Conservation (phyloP, 2,888 invertebrate species). For the Agrotis segetum region DNA sequence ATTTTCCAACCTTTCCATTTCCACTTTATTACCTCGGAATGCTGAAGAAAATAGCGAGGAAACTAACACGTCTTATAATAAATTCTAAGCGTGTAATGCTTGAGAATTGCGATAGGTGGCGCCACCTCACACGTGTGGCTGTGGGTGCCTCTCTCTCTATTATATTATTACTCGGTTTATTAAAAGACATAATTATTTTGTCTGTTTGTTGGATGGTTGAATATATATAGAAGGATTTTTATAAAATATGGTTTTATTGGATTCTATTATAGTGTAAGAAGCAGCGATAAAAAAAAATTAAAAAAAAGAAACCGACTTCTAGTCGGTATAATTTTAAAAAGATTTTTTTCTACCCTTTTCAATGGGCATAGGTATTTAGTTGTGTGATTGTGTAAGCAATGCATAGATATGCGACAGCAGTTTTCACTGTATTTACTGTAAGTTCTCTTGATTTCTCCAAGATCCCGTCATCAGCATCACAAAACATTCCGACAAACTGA, state of each 20-base stretch:
- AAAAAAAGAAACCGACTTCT: too few relatives aligned
- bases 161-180: slow-evolving; percentile 50
- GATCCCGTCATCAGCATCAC: too few relatives aligned
- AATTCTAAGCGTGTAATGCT: slow-evolving; percentile 50
- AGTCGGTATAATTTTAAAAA: too few relatives aligned
- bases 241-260: neutral
- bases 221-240: slow-evolving; percentile 12
- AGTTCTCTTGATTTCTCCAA: too few relatives aligned
- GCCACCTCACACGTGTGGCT: slow-evolving; percentile 30
- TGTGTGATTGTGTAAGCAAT: too few relatives aligned
- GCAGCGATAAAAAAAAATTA: too few relatives aligned
- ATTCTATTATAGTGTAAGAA: neutral
- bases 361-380: too few relatives aligned
- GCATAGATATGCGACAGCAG: too few relatives aligned
- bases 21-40: slow-evolving; percentile 41
- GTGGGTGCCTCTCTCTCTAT: slow-evolving; percentile 25
- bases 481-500: too few relatives aligned
- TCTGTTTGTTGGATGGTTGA: slow-evolving; percentile 19
- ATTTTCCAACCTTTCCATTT: slow-evolving; percentile 38
- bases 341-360: too few relatives aligned
- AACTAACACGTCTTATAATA: slow-evolving; percentile 53
- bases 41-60: slow-evolving; percentile 41
- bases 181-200: slow-evolving; percentile 53
- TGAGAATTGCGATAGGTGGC: slow-evolving; percentile 40
- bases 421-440: too few relatives aligned